phyloP scores from a whole-genome alignment of 2,888 invertebrate genomes.

The Ichneumoninae sp. region DNA sequence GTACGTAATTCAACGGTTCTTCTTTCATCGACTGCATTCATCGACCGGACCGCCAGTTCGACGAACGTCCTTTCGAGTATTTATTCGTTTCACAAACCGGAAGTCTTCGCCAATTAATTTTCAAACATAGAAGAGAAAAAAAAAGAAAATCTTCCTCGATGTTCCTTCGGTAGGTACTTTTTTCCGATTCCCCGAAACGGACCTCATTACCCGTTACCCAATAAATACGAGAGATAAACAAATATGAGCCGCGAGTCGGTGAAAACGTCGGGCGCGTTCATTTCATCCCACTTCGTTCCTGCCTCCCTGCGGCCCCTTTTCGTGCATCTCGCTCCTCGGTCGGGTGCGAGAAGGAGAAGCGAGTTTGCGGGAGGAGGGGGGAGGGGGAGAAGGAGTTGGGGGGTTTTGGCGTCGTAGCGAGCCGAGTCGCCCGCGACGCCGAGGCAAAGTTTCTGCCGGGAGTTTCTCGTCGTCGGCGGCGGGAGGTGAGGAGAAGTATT shows the following conservation, averaged over 20 bases:
- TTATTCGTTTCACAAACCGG: no score
- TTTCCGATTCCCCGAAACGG: neutral
- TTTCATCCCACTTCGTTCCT: slow-evolving; percentile 9
- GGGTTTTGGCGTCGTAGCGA: slow-evolving; percentile 21
- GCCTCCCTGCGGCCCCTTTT: slow-evolving; percentile 2
- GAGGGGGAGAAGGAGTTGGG: neutral
- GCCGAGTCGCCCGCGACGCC: slow-evolving; percentile 56
- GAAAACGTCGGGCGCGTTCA: neutral
- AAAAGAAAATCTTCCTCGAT: neutral
- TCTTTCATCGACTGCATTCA: no score
- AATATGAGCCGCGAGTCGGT: neutral
- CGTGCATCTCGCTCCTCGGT: neutral
- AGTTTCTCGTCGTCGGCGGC: slow-evolving; percentile 60
- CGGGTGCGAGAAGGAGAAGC: slow-evolving; percentile 26
- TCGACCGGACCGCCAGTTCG: no score
- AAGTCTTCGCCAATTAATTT: no score
- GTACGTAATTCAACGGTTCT: no score
- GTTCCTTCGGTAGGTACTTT: neutral
- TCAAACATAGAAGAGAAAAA: no score
- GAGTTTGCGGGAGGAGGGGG: slow-evolving; percentile 16
- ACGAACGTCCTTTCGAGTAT: no score
- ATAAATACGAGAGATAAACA: neutral
- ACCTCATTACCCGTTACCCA: neutral
- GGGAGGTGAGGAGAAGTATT: slow-evolving; percentile 32
- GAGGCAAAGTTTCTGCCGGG: slow-evolving; percentile 65